A percentile compares a stretch with the other conserved stretches of the same genome.
Conservation (phyloP, 1,140 invertebrate genomes). For the Teleogryllus occipitalis region DNA sequence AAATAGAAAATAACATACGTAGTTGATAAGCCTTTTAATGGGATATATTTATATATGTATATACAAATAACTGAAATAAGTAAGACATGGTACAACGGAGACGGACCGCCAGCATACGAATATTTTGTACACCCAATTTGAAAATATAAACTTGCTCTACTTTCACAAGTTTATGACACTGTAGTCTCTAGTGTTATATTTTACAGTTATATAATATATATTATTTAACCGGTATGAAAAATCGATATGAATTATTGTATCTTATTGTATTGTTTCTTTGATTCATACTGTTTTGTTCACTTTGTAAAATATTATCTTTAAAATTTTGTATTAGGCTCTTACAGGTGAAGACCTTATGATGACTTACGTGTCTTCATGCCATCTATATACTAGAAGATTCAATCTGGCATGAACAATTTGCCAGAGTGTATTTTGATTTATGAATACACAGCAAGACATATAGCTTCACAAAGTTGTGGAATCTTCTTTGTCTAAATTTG, state of each 20-base stretch:
- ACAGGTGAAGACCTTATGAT: background rate
- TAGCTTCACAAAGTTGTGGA: background rate
- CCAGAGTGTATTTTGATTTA: background rate
- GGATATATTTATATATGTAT: conserved; percentile 2
- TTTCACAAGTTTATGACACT: background rate
- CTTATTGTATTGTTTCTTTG: background rate
- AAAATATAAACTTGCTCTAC: conserved; percentile 2
- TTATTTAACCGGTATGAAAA: conserved; percentile 5
- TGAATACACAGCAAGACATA: background rate
- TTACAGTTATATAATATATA: conserved; percentile 3
- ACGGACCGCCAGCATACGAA: background rate
- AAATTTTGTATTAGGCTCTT: background rate
- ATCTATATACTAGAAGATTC: background rate
- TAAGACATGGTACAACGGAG: conserved; percentile 1
- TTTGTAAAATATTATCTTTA: background rate
- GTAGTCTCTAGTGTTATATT: background rate
- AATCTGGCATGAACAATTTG: background rate
- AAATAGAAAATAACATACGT: background rate
- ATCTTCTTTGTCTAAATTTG: background rate
- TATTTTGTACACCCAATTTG: conserved; percentile 1
- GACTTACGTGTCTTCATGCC: background rate
- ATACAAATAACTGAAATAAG: conserved; percentile 6
- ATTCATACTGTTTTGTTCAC: background rate
- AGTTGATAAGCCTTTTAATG: background rate
- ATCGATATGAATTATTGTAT: conserved; percentile 6